These are phyloP conservation scores for Elysia chlorotica DNA, from an alignment of 1,140 invertebrate genomes.

Conservation along the genomic window DNA sequence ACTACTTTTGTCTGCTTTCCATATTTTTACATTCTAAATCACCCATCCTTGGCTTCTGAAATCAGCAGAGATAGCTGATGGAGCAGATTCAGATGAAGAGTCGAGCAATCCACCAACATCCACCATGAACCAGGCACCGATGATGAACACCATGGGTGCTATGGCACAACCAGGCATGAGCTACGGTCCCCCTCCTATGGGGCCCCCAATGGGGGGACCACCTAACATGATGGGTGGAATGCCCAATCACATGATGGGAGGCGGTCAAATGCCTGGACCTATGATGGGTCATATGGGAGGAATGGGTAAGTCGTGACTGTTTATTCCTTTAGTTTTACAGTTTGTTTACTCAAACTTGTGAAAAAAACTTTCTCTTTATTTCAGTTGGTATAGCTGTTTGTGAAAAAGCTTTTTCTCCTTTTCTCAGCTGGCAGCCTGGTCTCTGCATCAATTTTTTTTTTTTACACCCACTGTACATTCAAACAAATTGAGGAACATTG, in stretches of 20 bases:
- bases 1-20: too few relatives aligned
- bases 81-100: constrained; percentile 40
- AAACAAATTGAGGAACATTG: too few relatives aligned
- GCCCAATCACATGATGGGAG: constrained; percentile 67
- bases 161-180: constrained; percentile 48
- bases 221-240: constrained; percentile 64
- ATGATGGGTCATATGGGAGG: constrained; percentile 20
- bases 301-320: constrained; percentile 29
- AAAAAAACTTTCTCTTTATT: not conserved
- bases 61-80: constrained; percentile 44
- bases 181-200: constrained; percentile 34
- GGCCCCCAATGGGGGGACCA: constrained; percentile 65
- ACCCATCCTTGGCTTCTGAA: too few relatives aligned
- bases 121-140: too few relatives aligned
- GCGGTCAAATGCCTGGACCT: constrained; percentile 57
- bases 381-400: too few relatives aligned
- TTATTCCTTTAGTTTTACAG: not conserved
- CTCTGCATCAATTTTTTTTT: too few relatives aligned
- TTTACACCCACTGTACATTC: too few relatives aligned
- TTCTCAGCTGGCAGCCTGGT: too few relatives aligned
- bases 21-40: too few relatives aligned
- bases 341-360: not conserved
- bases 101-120: constrained; percentile 17
- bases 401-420: not conserved
- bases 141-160: constrained; percentile 35